Evolutionary conservation across 2,888 invertebrate genomes (phyloP).

Genomic region (Epinotia demarniana): DNA sequence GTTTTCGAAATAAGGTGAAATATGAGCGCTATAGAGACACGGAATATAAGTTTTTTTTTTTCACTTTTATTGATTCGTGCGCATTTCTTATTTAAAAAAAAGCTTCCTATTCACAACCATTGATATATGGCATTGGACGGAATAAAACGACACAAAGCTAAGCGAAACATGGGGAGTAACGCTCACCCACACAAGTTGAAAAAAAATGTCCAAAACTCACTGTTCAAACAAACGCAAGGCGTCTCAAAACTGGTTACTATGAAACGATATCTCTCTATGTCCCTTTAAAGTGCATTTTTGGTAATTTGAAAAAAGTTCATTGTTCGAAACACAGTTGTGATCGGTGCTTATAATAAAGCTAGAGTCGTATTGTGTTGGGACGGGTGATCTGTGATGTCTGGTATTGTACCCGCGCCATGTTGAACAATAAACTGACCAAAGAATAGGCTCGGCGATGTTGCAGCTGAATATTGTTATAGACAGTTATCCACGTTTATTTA

Average conservation of each 20-base stretch:
- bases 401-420: slow-evolving; percentile 70
- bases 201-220: slow-evolving; percentile 53
- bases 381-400: slow-evolving; percentile 75
- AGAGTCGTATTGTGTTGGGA: slow-evolving; percentile 68
- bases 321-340: slow-evolving; percentile 64
- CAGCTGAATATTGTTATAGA: slow-evolving; percentile 79
- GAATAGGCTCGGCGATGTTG: slow-evolving; percentile 69
- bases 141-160: slow-evolving; percentile 78
- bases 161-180: slow-evolving; percentile 71
- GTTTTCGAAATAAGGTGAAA: slow-evolving; percentile 30
- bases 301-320: slow-evolving; percentile 60
- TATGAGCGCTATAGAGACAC: slow-evolving; percentile 19
- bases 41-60: slow-evolving; percentile 41
- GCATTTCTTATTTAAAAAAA: slow-evolving; percentile 53
- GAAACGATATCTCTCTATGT: slow-evolving; percentile 59
- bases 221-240: slow-evolving; percentile 56
- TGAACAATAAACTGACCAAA: slow-evolving; percentile 81
- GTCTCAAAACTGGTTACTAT: slow-evolving; percentile 49
- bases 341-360: slow-evolving; percentile 73
- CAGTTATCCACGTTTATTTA: slow-evolving; percentile 48
- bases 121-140: slow-evolving; percentile 80
- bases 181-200: slow-evolving; percentile 57
- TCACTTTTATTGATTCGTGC: slow-evolving; percentile 56
- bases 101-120: slow-evolving; percentile 59
- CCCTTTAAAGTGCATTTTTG: slow-evolving; percentile 51